Base-by-base conservation (phyloP, 2,113 vertebrate species). In the Melospiza melodia region DNA sequence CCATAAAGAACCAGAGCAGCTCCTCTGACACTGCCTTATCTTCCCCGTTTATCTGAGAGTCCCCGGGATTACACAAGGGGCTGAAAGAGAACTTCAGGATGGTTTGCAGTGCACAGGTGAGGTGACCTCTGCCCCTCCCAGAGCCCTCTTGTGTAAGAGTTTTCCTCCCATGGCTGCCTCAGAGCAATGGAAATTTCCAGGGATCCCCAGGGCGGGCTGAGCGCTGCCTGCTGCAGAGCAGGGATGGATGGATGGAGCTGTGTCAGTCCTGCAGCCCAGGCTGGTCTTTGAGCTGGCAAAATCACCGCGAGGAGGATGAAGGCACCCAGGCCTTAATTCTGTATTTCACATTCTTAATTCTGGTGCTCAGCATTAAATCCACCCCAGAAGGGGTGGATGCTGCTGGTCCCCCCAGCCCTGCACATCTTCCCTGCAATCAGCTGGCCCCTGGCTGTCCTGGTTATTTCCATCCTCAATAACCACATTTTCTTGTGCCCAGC, bases 171-270 rank as follows among this genome's bases (percentile, higher is more conserved):
- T 0, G 0, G 21, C 91, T 90, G 61, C 73, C 25, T 2, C 51
- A 11, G 89, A 1, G 28, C 17, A 2, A 66, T 97, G 95, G 97
- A 97, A 97, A 93, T 97, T 97, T 97, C 95, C 96, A 97, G 61
- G 68, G 68, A 59, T 54, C 59, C 88, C 27, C 3, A 3, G 9
- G 0, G 9, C 16, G 6, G 68, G 5, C 25, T 16, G 33, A 8
- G 28, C 1, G 0, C 3, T 33, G 58, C 4, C 74, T 67, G 57
- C 11, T 16, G 65, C 65, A 10, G 68, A 69, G 3, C 46, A 9
- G 65, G 83, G 88, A 51, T 6, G 37, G 37, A 39, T 6, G 83
- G 88, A 51, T 6, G 25, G 85, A 61, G 59, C 10, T 30, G 80
- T 59, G 81, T 20, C 66, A 69, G 62, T 3, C 35, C 69, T 61